These are phyloP conservation scores for Melipona quadrifasciata DNA, from an alignment of 1,140 invertebrate genomes.

Conservation along the genomic window DNA sequence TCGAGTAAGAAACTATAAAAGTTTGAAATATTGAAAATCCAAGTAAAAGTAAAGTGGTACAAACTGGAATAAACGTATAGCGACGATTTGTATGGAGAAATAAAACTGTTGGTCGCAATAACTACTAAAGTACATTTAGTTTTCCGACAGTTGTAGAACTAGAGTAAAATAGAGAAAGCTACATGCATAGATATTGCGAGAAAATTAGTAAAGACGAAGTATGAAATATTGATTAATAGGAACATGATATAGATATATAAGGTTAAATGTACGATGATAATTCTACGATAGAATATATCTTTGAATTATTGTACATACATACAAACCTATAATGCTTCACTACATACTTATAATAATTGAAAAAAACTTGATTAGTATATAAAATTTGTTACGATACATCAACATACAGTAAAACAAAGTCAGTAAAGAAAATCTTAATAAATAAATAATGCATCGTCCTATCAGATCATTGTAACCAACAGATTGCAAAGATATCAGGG, in stretches of 20 bases:
- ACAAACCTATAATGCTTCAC: neutral
- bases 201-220: neutral
- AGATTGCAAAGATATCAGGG: neutral
- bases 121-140: neutral
- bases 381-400: neutral
- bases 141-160: neutral
- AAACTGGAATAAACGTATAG: conserved; percentile 8
- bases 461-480: conserved; percentile 9
- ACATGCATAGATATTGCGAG: too few species aligned
- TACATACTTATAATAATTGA: neutral
- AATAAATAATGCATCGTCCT: conserved; percentile 21
- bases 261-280: neutral
- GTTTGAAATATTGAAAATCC: neutral
- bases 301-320: too few species aligned
- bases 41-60: neutral
- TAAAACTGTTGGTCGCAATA: neutral
- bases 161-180: neutral
- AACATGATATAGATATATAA: neutral
- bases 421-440: neutral
- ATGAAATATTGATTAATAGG: neutral
- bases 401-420: too few species aligned
- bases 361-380: neutral
- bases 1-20: neutral
- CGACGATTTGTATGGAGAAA: neutral
- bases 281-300: too few species aligned